Conservation (phyloP, 2,113 vertebrate species). For the Hypocryptadius cinnamomeus region DNA sequence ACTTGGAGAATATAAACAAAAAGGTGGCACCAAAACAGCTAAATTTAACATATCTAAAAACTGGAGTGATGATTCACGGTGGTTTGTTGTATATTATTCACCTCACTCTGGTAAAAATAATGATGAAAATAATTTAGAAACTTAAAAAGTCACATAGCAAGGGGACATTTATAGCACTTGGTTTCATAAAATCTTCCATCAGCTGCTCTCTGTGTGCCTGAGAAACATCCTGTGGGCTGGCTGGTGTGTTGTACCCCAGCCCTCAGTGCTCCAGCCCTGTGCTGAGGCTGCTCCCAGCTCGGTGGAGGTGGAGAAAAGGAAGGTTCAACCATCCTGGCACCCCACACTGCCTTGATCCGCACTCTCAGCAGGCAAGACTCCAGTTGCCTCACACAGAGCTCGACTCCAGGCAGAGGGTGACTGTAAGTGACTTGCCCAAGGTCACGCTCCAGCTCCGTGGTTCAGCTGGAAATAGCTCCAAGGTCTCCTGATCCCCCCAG, state of each 20-base stretch:
- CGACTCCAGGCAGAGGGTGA: not conserved
- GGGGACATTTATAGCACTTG: not conserved
- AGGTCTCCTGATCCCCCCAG: not conserved
- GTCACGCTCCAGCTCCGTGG: not conserved
- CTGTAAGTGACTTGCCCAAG: not conserved
- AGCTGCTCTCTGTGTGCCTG: not conserved
- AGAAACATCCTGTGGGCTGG: conserved; percentile 15
- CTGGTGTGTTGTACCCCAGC: not conserved
- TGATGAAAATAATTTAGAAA: conserved; percentile 27
- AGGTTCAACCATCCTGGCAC: not conserved
- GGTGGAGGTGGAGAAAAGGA: not conserved
- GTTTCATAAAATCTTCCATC: conserved; percentile 15
- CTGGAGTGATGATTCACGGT: conserved; percentile 22
- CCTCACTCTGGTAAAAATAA: conserved; percentile 3
- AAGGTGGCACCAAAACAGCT: conserved; percentile 44
- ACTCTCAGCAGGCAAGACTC: not conserved
- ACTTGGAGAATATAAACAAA: conserved; percentile 43
- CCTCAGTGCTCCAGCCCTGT: not conserved
- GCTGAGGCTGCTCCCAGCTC: not conserved
- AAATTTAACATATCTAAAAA: conserved; percentile 41
- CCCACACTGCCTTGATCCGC: not conserved
- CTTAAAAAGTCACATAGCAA: not conserved
- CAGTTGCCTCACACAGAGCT: not conserved
- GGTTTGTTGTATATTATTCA: conserved; percentile 36
- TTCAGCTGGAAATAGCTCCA: conserved; percentile 29